Evolutionary conservation across 2,888 invertebrate species (phyloP), one percentile per base, ranked within the genome.

Genomic region (Lasioglossum lativentre): DNA sequence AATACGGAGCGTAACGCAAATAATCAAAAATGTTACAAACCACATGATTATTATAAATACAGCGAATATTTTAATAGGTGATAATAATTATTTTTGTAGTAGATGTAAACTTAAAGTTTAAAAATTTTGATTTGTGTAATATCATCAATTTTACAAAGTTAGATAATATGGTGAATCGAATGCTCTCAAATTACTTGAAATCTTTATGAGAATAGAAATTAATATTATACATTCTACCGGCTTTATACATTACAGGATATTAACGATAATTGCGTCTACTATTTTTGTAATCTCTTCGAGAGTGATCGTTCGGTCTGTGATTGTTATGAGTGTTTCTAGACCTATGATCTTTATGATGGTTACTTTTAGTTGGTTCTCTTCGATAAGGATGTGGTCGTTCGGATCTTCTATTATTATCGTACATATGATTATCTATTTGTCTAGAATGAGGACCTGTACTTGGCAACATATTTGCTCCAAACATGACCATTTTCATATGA

Each of bases 341-440:
- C 73, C 85, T 89, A 27, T 89, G 86, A 72, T 90, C 88, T 78
- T 84, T 89, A 56, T 91, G 75, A 79, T 86, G 81, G 23, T 76
- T 84, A n/a, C 78, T 87, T 52, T 89, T 86, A 68, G 81, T 87
- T 82, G 88, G 85, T 5, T 90, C 86, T 74, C 90, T 88, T 40
- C 90, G 80, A 84, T 93, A 91, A 68, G 93, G 92, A 88, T 92
- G 90, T 10, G 56, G 27, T 40, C 92, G 83, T 45, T 85, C 88
- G 63, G 86, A 87, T 87, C 86, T 90, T 40, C 90, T 92, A 45
- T 90, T 86, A 23, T 92, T 91, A 59, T 89, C 89, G 74, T 82
- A 77, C 75, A 82, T 86, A 71, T 83, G 83, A 52, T 23, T 27
- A 42, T 89, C 86, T 40, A 78, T 56, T 42, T 93, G 92, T 77